Conservation (phyloP, 2,113 vertebrate species). For the Pipra filicauda region DNA sequence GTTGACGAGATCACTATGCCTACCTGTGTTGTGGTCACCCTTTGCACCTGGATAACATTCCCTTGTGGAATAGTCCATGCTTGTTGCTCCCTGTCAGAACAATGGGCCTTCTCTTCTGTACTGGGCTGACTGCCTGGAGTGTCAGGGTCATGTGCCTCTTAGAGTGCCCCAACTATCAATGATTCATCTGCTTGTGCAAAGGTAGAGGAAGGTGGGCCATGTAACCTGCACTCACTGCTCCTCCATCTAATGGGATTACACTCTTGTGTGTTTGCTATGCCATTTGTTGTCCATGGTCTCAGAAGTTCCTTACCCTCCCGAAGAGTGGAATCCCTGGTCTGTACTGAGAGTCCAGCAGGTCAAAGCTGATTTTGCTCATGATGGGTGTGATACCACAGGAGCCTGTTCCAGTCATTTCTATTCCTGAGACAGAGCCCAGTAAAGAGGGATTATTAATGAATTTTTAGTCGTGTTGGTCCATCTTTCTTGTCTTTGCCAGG, state of each 20-base stretch:
- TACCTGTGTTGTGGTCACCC: neutral
- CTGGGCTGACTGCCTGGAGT: neutral
- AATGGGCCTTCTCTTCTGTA: neutral
- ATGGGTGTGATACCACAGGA: constrained; percentile 52
- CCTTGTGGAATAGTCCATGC: neutral
- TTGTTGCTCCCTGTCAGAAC: neutral
- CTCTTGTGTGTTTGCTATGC: neutral
- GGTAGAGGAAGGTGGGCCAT: neutral
- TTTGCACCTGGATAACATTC: neutral
- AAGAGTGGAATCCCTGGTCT: constrained; percentile 72
- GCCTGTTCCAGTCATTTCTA: constrained; percentile 50
- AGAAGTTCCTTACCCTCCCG: constrained; percentile 63
- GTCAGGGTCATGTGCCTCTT: neutral
- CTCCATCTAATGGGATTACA: neutral
- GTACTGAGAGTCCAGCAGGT: constrained; percentile 60
- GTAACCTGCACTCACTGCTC: neutral
- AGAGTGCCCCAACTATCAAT: neutral
- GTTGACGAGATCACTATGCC: neutral
- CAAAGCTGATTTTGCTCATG: constrained; percentile 70
- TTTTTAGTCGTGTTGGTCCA: neutral
- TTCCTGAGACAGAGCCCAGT: constrained; percentile 40
- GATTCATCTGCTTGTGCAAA: neutral
- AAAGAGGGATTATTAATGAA: neutral
- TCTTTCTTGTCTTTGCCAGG: neutral
- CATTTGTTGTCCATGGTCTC: neutral